These are phyloP conservation scores for Standfussiana lucernea DNA, from an alignment of 2,888 invertebrate genomes.

Conservation along the genomic window DNA sequence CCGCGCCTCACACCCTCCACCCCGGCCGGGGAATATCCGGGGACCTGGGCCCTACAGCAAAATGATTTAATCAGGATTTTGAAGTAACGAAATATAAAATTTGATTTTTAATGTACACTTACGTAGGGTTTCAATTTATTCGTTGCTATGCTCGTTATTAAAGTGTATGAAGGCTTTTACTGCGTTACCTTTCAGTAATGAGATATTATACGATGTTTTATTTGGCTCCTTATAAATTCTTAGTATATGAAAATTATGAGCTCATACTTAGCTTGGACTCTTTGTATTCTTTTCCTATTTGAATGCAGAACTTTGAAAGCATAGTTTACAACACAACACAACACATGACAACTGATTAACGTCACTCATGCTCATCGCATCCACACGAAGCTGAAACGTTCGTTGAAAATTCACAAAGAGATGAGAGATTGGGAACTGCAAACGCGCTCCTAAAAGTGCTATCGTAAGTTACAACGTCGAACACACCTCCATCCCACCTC, in stretches of 20 bases:
- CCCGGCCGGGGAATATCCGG: slow-evolving; percentile 71
- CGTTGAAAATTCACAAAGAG: slow-evolving; percentile 48
- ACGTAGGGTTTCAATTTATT: slow-evolving; percentile 49
- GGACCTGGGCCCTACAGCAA: slow-evolving; percentile 73
- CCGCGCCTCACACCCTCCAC: slow-evolving; percentile 69
- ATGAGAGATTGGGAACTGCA: slow-evolving; percentile 25
- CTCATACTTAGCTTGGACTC: neutral
- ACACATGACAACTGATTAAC: slow-evolving; percentile 25
- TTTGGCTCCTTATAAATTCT: neutral
- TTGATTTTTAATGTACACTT: slow-evolving; percentile 52
- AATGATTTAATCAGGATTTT: slow-evolving; percentile 74
- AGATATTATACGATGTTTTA: slow-evolving; percentile 2
- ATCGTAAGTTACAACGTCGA: slow-evolving; percentile 35
- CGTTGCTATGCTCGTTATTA: slow-evolving; percentile 32
- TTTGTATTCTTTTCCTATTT: neutral
- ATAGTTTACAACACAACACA: slow-evolving; percentile 1
- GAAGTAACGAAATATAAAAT: slow-evolving; percentile 64
- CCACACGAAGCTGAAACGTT: slow-evolving; percentile 31
- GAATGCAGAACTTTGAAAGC: neutral
- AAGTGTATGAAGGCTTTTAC: slow-evolving; percentile 22
- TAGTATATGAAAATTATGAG: neutral
- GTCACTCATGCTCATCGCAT: slow-evolving; percentile 21
- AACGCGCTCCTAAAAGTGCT: slow-evolving; percentile 36
- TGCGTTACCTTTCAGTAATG: slow-evolving; percentile 16
- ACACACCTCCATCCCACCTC: slow-evolving; percentile 33